phyloP scores from a whole-genome alignment of 2,797 vertebrate species.

The Eulemur mongoz region DNA sequence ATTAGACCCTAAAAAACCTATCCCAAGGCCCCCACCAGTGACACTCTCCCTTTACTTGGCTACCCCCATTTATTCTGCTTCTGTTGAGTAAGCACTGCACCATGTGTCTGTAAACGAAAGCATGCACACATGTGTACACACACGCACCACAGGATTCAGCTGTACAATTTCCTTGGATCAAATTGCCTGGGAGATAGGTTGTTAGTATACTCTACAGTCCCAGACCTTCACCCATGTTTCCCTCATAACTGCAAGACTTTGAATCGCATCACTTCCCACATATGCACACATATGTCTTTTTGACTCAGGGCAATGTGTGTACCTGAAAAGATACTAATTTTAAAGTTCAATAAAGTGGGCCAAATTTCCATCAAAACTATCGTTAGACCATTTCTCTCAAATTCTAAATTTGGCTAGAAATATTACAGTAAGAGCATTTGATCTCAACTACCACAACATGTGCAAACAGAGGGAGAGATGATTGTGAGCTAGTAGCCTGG shows the following conservation, averaged over 20 bases:
- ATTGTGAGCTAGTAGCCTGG: not conserved
- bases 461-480: not conserved
- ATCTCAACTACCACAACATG: not conserved
- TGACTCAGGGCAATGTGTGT: not conserved
- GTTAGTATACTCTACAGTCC: not conserved
- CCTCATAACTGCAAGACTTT: not conserved
- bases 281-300: not conserved
- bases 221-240: not conserved
- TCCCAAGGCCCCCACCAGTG: not conserved
- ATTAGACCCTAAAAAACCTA: not conserved
- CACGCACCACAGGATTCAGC: not conserved
- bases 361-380: not conserved
- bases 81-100: not conserved
- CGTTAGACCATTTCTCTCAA: not conserved
- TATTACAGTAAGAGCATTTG: not conserved
- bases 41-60: not conserved
- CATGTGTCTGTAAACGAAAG: not conserved
- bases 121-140: rapidly evolving
- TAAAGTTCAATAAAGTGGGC: not conserved
- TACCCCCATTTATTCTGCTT: not conserved
- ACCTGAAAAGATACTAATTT: not conserved
- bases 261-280: not conserved
- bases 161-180: not conserved
- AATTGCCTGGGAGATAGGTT: not conserved
- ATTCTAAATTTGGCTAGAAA: not conserved